These are phyloP conservation scores for Collichthys lucidus DNA, from an alignment of 2,113 vertebrate genomes.

Conservation along the genomic window DNA sequence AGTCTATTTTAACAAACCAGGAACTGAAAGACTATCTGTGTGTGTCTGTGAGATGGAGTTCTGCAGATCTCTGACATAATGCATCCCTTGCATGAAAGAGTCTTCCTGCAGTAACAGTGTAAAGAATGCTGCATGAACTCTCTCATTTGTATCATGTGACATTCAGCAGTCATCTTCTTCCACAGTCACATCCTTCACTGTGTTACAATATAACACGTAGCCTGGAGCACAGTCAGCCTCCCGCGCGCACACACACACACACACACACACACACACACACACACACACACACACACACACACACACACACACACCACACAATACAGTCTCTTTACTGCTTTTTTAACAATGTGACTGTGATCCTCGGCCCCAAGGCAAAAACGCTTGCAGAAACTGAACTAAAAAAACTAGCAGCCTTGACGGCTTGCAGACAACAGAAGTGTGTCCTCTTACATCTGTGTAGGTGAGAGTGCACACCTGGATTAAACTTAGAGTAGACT, in stretches of 20 bases:
- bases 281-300: not conserved
- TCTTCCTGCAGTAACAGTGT: not conserved
- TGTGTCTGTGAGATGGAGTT: not conserved
- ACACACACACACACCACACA: conserved; percentile 23
- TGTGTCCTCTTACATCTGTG: not conserved
- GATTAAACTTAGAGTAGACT: not conserved
- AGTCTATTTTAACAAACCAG: conserved; percentile 31
- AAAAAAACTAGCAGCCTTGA: not conserved
- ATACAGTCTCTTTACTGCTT: conserved; percentile 33
- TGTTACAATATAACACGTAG: conserved; percentile 20
- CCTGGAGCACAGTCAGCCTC: conserved; percentile 47
- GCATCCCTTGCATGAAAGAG: not conserved
- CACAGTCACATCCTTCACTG: conserved; percentile 42
- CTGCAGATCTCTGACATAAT: not conserved
- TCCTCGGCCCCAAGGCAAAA: not conserved
- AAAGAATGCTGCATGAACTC: not conserved
- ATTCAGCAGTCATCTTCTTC: conserved; percentile 28
- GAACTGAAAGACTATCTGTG: not conserved
- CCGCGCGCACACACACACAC: not conserved
- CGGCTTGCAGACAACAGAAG: not conserved
- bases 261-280: conserved; percentile 18
- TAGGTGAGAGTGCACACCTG: not conserved
- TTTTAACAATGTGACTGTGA: conserved; percentile 5
- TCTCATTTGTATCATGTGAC: conserved; percentile 62
- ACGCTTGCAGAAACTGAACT: not conserved